Percentiles rank a stretch among this genome's conserved stretches.
These are phyloP conservation scores for Tetragonisca angustula DNA, from an alignment of 2,888 invertebrate species.

Conservation along the genomic window DNA sequence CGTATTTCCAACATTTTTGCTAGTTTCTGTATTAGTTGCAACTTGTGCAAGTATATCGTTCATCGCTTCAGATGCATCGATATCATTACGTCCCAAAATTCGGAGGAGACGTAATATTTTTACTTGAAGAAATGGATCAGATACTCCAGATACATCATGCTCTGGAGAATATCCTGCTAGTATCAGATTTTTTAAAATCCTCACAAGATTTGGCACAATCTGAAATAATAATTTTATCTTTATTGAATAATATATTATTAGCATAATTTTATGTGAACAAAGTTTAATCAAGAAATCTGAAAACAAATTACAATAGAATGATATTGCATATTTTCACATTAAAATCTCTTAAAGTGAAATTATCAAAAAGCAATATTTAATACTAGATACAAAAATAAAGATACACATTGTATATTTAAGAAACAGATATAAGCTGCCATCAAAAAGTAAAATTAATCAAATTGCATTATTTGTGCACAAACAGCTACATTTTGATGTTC, in stretches of 20 bases:
- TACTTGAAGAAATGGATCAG: slow-evolving; percentile 99
- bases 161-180: slow-evolving; percentile 99
- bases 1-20: slow-evolving; percentile 99
- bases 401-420: slow-evolving; percentile 13
- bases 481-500: slow-evolving; percentile 10
- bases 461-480: slow-evolving; percentile 23
- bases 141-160: slow-evolving; percentile 99
- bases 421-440: slow-evolving; percentile 19
- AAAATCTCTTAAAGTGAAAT: slow-evolving; percentile 8
- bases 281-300: slow-evolving; percentile 27
- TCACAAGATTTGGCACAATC: slow-evolving; percentile 99
- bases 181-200: slow-evolving; percentile 98
- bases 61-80: slow-evolving; percentile 99
- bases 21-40: slow-evolving; percentile 99
- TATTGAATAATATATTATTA: slow-evolving; percentile 14
- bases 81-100: slow-evolving; percentile 97
- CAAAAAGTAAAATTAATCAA: slow-evolving; percentile 18
- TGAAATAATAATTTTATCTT: slow-evolving; percentile 84
- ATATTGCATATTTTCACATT: slow-evolving; percentile 14
- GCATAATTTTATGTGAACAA: background rate
- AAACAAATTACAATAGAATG: slow-evolving; percentile 22
- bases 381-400: slow-evolving; percentile 11
- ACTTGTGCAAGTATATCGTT: slow-evolving; percentile 99
- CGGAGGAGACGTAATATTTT: slow-evolving; percentile 97
- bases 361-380: slow-evolving; percentile 21